Evolutionary conservation across 53 echinoderm and acorn worm genomes (phyloP).

Genomic region (Luidia sarsii): DNA sequence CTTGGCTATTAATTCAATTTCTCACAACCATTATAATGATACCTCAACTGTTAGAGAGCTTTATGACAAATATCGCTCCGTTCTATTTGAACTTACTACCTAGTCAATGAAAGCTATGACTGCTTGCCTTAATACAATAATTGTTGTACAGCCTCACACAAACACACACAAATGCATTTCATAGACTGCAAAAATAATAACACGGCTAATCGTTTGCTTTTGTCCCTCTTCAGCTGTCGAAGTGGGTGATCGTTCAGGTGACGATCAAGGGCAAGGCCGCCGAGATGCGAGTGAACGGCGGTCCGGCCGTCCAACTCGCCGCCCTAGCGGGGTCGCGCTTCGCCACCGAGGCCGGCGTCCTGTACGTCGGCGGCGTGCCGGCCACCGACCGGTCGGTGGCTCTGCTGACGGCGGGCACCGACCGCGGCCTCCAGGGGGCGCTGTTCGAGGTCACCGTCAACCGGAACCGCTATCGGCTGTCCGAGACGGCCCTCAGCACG

Average conservation of each 20-base stretch:
- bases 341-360: conserved; percentile 6
- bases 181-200: conserved; percentile 4
- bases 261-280: conserved; percentile 44
- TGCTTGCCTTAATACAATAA: no score
- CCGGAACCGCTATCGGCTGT: conserved; percentile 41
- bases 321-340: conserved; percentile 34
- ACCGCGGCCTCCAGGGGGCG: conserved; percentile 63
- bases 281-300: conserved; percentile 75
- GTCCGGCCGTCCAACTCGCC: conserved; percentile 80
- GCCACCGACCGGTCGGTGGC: conserved; percentile 27
- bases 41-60: no score
- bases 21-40: no score
- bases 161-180: neutral
- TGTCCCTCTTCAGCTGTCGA: conserved; percentile 41
- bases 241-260: conserved; percentile 71
- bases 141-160: neutral
- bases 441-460: conserved; percentile 73
- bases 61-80: no score
- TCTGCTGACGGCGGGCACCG: conserved; percentile 19
- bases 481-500: conserved; percentile 58
- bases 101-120: no score
- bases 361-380: conserved; percentile 66
- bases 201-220: no score
- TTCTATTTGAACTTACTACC: no score
- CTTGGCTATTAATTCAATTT: no score